Percentiles rank a stretch among this genome's conserved stretches.
Conservation (phyloP, 2,888 invertebrate genomes). For the Hydrotaea cyrtoneurina region DNA sequence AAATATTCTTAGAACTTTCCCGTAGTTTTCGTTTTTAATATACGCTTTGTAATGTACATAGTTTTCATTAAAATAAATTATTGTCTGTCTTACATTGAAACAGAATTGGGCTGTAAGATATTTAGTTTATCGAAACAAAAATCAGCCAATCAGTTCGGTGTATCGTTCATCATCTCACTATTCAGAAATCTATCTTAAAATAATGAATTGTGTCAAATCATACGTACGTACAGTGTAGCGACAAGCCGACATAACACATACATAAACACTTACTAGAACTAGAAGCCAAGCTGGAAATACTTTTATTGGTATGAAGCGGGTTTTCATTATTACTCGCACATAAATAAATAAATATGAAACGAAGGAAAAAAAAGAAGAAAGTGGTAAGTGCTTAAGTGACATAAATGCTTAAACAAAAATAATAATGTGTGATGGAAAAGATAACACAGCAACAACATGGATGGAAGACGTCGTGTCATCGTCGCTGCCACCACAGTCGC, state of each 20-base stretch:
- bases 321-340: conserved; percentile 1
- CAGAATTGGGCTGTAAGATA: too few relatives aligned
- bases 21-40: too few relatives aligned
- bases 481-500: not conserved
- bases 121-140: too few relatives aligned
- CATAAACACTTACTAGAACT: not conserved
- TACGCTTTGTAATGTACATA: too few relatives aligned
- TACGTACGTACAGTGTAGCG: not conserved
- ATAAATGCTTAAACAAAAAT: conserved; percentile 41
- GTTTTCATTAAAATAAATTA: too few relatives aligned
- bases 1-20: too few relatives aligned
- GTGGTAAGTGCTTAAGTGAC: conserved; percentile 45
- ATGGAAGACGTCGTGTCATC: conserved; percentile 19
- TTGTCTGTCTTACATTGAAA: too few relatives aligned
- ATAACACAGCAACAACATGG: conserved; percentile 11
- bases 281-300: not conserved
- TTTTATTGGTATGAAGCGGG: not conserved
- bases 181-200: too few relatives aligned
- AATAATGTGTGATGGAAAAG: conserved; percentile 24
- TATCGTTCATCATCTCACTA: not conserved
- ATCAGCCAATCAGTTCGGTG: too few relatives aligned
- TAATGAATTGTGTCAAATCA: too few relatives aligned
- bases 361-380: conserved; percentile 33
- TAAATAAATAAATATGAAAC: conserved; percentile 1
- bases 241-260: conserved; percentile 15